phyloP scores from a whole-genome alignment of 2,888 invertebrate genomes.

The Coenonympha glycerion region DNA sequence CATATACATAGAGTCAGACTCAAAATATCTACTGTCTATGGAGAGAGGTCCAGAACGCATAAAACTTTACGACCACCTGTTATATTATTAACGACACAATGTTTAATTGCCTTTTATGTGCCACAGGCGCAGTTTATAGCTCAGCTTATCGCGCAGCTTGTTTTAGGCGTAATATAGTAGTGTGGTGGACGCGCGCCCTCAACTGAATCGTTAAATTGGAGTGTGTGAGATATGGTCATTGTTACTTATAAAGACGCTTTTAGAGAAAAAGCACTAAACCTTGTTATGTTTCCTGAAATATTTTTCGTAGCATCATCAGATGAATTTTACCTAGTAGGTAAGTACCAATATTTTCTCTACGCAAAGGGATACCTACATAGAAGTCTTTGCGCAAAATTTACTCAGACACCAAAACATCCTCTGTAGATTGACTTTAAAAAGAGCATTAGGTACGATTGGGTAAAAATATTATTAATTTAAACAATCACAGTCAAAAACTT shows the following conservation, averaged over 20 bases:
- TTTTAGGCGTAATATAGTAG: slow-evolving; percentile 50
- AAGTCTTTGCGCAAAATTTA: too few species aligned
- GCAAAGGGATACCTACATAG: too few species aligned
- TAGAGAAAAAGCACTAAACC: background rate
- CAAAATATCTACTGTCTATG: too few species aligned
- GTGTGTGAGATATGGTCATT: background rate
- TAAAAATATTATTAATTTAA: too few species aligned
- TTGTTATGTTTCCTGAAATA: background rate
- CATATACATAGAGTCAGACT: background rate
- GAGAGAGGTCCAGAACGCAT: slow-evolving; percentile 15
- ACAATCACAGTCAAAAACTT: too few species aligned
- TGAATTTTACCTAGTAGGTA: too few species aligned
- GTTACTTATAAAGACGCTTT: too few species aligned
- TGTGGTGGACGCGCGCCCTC: slow-evolving; percentile 22
- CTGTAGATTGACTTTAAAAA: too few species aligned
- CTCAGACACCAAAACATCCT: too few species aligned
- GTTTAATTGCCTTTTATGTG: slow-evolving; percentile 44
- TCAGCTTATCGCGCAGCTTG: slow-evolving; percentile 33
- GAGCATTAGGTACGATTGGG: too few species aligned
- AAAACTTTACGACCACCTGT: slow-evolving; percentile 35
- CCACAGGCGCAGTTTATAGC: slow-evolving; percentile 34
- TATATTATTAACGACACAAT: slow-evolving; percentile 33
- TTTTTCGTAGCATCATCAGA: too few species aligned
- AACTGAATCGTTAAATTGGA: slow-evolving; percentile 14
- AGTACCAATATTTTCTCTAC: too few species aligned